Percentiles rank a stretch among this genome's conserved stretches.
phyloP scores from a whole-genome alignment of 1,140 invertebrate species.

The Diorhabda sublineata region DNA sequence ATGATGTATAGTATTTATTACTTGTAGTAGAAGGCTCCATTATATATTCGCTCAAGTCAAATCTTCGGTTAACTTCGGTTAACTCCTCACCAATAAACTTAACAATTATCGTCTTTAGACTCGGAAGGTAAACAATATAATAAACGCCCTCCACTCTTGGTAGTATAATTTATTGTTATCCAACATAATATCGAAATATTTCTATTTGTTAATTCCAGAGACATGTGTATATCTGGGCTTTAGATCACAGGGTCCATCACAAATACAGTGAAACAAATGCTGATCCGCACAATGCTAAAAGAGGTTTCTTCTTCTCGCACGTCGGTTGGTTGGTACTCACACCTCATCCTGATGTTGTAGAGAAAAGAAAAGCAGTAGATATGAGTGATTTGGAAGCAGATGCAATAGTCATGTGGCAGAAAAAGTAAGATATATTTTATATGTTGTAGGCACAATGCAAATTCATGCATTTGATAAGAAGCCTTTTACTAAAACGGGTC shows the following conservation, averaged over 20 bases:
- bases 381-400: constrained; percentile 81
- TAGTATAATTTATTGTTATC: too few species aligned
- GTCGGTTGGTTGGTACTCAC: constrained; percentile 76
- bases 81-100: too few species aligned
- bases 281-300: constrained; percentile 76
- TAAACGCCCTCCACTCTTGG: too few species aligned
- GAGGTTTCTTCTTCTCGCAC: constrained; percentile 79
- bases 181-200: too few species aligned
- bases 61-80: too few species aligned
- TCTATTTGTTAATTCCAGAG: constrained; percentile 48
- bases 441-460: background rate
- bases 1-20: too few species aligned
- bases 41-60: too few species aligned
- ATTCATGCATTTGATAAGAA: constrained; percentile 14
- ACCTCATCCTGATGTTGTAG: constrained; percentile 72
- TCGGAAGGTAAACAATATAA: too few species aligned
- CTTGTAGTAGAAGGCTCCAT: too few species aligned
- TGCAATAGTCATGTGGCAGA: constrained; percentile 82
- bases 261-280: constrained; percentile 79
- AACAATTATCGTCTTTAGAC: too few species aligned
- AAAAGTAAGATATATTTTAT: constrained; percentile 53
- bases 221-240: constrained; percentile 70
- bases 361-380: constrained; percentile 72
- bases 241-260: constrained; percentile 80
- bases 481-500: background rate